Evolutionary conservation across 2,888 invertebrate genomes (phyloP).

Genomic region (Pandemis cinnamomeana): DNA sequence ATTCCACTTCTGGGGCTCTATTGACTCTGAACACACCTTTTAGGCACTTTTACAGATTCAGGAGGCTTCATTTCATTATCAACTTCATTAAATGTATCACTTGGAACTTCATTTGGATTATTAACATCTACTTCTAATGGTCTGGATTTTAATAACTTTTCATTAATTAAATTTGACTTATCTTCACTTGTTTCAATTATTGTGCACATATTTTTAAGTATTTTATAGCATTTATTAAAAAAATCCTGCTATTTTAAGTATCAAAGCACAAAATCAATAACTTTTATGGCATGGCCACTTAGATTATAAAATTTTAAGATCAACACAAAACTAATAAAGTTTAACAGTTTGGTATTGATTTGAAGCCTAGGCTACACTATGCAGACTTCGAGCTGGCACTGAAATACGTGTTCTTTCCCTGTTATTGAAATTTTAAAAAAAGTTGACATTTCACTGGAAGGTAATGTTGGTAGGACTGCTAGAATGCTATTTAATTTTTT

Average conservation of each 20-base stretch:
- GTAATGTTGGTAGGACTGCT: constrained; percentile 6
- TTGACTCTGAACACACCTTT: constrained; percentile 7
- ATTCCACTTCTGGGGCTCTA: no score
- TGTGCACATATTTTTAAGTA: not conserved
- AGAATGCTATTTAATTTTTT: not conserved
- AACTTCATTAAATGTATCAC: not conserved
- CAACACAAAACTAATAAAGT: not conserved
- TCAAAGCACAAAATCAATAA: constrained; percentile 11
- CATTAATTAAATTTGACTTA: not conserved
- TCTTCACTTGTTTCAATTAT: constrained; percentile 14
- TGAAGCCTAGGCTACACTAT: not conserved
- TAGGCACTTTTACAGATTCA: not conserved
- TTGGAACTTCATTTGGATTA: not conserved
- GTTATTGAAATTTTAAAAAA: not conserved
- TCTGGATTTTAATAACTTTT: not conserved
- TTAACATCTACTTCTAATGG: not conserved
- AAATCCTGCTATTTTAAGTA: not conserved
- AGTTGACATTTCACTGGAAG: constrained; percentile 1
- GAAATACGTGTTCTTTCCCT: not conserved
- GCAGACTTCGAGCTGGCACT: not conserved
- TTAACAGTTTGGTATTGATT: constrained; percentile 11
- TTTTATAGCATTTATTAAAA: not conserved
- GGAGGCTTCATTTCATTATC: constrained; percentile 23
- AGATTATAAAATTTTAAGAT: constrained; percentile 3
- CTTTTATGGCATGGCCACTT: constrained; percentile 23